Evolutionary conservation across 2,888 invertebrate genomes (phyloP), one percentile per base, ranked within the genome.

Genomic region (Tipula helvola): DNA sequence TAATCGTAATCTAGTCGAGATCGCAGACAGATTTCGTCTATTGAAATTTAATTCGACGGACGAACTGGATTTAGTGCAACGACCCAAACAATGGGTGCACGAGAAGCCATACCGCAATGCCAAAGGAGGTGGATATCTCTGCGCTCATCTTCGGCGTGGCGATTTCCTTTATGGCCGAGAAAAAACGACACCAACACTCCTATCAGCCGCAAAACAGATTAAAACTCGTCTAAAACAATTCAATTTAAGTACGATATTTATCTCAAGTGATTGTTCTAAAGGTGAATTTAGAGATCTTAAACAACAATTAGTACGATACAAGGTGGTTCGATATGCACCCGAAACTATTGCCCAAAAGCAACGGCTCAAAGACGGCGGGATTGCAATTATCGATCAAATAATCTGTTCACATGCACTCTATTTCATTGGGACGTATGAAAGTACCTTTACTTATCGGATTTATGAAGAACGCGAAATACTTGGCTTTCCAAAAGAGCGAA

Each of bases 381-480:
- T 96, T 36, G 98, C 99, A 0, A 97, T 99, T 87, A 95, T 99
- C 86, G 99, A 99, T 90, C 99, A 99, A 92, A 96, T 98, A 89
- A 96, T 99, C 88, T 97, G 98, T 91, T 96, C 98, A 0, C 95
- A 96, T 91, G 96, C 97, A 0, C 52, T 36, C 8, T 95, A 94
- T 90, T 99, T 99, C 90, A 93, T 98, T 57, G 99, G 99, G 10
- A 98, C 97, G 0, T 94, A 96, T 90, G 97, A 98, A 89, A 99
- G 99, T 87, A 99, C 99, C 0, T 99, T 99, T 91, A 95, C 98
- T 0, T 98, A 96, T 91, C 94, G 99, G 87, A 99, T 99, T 88
- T 98, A 99, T 92, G 99, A 99, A 90, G 99, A 99, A 90, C 93
- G 99, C 39, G 99, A 99, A 92, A 98, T 99, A 87, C 90, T 99